Percentiles rank a stretch among this genome's conserved stretches.
phyloP scores from a whole-genome alignment of 2,113 vertebrate genomes.

The Chiloscyllium plagiosum region DNA sequence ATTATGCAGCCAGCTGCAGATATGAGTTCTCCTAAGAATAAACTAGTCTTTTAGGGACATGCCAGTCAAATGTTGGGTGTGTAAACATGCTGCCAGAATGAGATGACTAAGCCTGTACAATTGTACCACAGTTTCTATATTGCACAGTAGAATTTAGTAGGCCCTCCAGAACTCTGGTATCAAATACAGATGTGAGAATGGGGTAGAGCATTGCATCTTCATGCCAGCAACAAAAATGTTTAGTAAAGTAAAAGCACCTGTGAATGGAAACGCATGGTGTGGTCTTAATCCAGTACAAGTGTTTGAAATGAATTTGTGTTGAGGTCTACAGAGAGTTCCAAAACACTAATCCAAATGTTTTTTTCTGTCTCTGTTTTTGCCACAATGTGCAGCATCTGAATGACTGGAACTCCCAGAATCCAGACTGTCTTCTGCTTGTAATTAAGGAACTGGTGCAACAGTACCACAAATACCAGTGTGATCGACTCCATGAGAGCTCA shows the following conservation, averaged over 20 bases:
- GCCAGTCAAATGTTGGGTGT: neutral
- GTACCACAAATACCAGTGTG: constrained; percentile 91
- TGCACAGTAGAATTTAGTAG: neutral
- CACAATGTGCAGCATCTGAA: constrained; percentile 70
- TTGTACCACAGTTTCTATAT: neutral
- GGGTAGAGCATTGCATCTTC: neutral
- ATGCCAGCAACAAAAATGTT: neutral
- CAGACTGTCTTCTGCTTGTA: constrained; percentile 85
- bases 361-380: constrained; percentile 21
- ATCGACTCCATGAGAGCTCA: constrained; percentile 85
- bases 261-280: neutral
- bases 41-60: neutral
- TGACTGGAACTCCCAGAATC: constrained; percentile 80
- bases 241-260: constrained; percentile 16
- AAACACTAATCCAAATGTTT: neutral
- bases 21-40: neutral
- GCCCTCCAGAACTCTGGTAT: neutral
- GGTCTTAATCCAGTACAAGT: neutral
- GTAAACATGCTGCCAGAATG: neutral
- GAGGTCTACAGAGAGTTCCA: neutral
- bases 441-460: constrained; percentile 96
- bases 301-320: constrained; percentile 5
- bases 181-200: neutral
- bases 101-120: neutral
- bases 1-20: neutral